phyloP scores from a whole-genome alignment of 2,113 vertebrate genomes.

The Vulpes vulpes region DNA sequence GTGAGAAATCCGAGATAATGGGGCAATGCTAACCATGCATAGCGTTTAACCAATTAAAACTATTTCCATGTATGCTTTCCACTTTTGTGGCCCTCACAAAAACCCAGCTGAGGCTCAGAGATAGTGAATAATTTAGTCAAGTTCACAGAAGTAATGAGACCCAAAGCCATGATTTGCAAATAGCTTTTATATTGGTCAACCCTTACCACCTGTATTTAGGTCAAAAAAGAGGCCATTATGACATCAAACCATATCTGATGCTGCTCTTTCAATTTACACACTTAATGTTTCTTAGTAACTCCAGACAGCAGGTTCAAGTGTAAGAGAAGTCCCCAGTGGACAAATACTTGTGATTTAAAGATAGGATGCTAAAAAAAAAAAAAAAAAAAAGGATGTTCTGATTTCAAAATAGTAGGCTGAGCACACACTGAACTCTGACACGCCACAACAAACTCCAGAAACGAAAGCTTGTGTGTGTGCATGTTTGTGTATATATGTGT shows the following conservation, averaged over 20 bases:
- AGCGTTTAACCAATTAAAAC: background rate
- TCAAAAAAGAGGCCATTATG: background rate
- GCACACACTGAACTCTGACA: background rate
- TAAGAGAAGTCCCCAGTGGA: background rate
- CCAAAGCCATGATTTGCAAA: background rate
- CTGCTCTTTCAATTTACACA: background rate
- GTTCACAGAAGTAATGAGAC: background rate
- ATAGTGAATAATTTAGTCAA: background rate
- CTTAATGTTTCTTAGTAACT: background rate
- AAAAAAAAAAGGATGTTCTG: background rate
- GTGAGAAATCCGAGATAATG: background rate
- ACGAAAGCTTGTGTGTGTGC: background rate
- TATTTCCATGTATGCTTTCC: background rate
- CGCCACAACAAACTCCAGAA: background rate
- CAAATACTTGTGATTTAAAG: slow-evolving; percentile 3
- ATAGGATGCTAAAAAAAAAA: background rate
- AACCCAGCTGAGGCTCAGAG: background rate
- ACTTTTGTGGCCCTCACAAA: background rate
- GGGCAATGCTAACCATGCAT: background rate
- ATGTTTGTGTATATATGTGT: background rate
- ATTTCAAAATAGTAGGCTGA: slow-evolving; percentile 19
- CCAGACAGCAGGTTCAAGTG: background rate
- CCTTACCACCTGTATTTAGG: background rate
- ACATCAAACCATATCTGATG: background rate
- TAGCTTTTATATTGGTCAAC: background rate